Evolutionary conservation across 1,140 invertebrate species (phyloP).

Genomic region (Drosophila suzukii): DNA sequence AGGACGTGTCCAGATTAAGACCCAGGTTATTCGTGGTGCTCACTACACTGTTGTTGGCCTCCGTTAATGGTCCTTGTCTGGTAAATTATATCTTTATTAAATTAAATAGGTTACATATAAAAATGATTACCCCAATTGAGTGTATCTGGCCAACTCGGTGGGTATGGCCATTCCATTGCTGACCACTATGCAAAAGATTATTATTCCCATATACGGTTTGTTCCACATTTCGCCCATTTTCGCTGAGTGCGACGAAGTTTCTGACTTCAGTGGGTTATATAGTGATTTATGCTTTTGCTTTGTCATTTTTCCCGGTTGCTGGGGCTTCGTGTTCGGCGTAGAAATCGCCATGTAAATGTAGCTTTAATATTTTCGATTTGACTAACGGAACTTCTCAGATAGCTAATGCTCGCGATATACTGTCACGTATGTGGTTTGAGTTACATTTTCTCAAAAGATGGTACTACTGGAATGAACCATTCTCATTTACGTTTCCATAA

Average conservation of each 20-base stretch:
- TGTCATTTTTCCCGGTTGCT: conserved; percentile 20
- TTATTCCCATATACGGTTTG: conserved; percentile 24
- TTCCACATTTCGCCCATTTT: conserved; percentile 45
- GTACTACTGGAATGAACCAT: neutral
- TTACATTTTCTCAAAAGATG: conserved; percentile 1
- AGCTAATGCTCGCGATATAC: conserved; percentile 31
- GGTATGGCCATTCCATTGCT: conserved; percentile 24
- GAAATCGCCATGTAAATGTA: conserved; percentile 57
- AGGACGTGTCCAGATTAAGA: neutral
- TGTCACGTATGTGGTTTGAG: conserved; percentile 44
- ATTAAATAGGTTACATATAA: neutral
- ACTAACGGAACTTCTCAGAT: conserved; percentile 56
- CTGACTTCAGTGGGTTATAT: conserved; percentile 54
- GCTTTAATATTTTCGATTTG: conserved; percentile 40
- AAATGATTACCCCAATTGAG: conserved; percentile 47
- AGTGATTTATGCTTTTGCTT: conserved; percentile 25
- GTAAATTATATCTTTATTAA: neutral
- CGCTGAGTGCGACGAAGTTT: conserved; percentile 42
- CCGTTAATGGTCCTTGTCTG: conserved; percentile 24
- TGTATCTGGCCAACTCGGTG: conserved; percentile 42
- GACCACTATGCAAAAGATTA: conserved; percentile 31
- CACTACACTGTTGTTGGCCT: conserved; percentile 6
- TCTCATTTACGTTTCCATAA: neutral
- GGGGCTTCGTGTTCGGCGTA: conserved; percentile 49
- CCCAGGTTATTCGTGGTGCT: neutral